Evolutionary conservation across 2,113 vertebrate genomes (phyloP).

Genomic region (Ia io): DNA sequence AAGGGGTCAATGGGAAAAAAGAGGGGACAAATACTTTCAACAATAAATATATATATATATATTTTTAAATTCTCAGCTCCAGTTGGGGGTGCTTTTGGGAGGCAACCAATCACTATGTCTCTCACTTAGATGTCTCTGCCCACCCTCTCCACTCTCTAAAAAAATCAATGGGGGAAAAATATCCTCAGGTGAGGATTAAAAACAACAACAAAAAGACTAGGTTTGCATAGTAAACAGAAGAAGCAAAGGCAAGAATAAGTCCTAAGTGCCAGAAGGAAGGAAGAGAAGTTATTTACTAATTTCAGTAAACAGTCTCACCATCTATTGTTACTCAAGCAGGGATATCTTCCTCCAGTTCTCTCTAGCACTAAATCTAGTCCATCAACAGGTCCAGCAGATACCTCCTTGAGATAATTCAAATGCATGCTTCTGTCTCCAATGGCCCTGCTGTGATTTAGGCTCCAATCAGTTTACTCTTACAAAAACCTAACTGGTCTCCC

Average conservation of each 20-base stretch:
- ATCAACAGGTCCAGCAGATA: neutral
- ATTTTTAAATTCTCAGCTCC: too few relatives aligned
- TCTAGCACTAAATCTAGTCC: neutral
- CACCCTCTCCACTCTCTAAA: too few relatives aligned
- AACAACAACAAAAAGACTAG: neutral
- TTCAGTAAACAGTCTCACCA: neutral
- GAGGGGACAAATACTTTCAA: too few relatives aligned
- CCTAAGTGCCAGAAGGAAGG: neutral
- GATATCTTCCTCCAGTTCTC: neutral
- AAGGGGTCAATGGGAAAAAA: too few relatives aligned
- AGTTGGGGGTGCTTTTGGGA: too few relatives aligned
- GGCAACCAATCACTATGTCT: too few relatives aligned
- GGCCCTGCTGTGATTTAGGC: neutral
- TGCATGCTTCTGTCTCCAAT: neutral
- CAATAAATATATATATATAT: too few relatives aligned
- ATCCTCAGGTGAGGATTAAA: too few relatives aligned
- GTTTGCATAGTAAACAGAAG: neutral
- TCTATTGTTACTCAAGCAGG: neutral
- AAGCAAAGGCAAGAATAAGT: neutral
- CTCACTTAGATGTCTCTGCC: too few relatives aligned
- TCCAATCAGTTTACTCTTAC: neutral
- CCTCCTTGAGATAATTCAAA: neutral
- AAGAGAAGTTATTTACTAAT: neutral
- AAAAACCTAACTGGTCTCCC: neutral
- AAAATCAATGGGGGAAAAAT: too few relatives aligned